Conservation (phyloP, 2,797 vertebrate species). For the Cygnus olor region DNA sequence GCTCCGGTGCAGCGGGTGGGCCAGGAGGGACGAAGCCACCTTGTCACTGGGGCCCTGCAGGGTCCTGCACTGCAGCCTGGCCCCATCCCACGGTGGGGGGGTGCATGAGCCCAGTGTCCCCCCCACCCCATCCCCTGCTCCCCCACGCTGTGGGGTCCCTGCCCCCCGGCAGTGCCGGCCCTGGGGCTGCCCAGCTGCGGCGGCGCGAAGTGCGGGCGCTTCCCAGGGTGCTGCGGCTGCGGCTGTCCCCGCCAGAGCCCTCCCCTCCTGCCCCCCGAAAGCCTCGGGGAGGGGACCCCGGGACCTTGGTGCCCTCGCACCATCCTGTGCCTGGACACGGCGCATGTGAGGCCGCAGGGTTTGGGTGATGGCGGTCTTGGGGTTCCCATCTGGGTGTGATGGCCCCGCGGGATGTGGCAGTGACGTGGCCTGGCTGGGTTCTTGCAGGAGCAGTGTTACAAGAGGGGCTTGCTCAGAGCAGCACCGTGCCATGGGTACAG, state of each 20-base stretch:
- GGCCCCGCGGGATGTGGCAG: too few species aligned
- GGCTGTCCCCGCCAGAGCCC: background rate
- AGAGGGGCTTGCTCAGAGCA: too few species aligned
- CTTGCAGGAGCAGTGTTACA: too few species aligned
- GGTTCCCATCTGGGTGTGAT: too few species aligned
- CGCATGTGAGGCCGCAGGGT: rapidly evolving
- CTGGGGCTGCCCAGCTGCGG: background rate
- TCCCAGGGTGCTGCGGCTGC: background rate
- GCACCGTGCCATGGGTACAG: too few species aligned
- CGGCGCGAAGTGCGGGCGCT: slow-evolving; percentile 8
- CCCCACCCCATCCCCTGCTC: background rate
- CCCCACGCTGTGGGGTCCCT: background rate
- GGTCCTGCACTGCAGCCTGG: background rate
- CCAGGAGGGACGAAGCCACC: background rate
- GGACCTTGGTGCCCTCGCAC: background rate
- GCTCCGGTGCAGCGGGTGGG: background rate
- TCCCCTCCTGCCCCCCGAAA: too few species aligned
- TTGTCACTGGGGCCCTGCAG: background rate
- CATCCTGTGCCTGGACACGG: too few species aligned
- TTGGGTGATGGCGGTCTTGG: background rate
- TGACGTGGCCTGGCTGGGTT: too few species aligned
- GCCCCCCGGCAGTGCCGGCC: too few species aligned
- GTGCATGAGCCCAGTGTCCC: too few species aligned
- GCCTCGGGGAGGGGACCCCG: background rate
- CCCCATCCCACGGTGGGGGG: rapidly evolving